Evolutionary conservation across 2,888 invertebrate species (phyloP), one percentile per base, ranked within the genome.

Genomic region (Ophion ventricosus): DNA sequence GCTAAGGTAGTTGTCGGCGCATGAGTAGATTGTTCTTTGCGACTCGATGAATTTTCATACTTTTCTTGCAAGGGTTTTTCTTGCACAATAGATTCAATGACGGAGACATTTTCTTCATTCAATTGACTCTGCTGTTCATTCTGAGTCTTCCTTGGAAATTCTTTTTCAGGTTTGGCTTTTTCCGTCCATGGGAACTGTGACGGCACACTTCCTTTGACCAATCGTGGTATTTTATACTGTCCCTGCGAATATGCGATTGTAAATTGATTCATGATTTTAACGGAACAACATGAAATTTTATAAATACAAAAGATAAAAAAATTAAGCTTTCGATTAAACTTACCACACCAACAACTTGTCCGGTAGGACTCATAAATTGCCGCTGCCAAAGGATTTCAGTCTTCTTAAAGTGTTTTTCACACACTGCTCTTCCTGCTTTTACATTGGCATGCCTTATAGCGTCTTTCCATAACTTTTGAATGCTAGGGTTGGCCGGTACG

Each of bases 201-300:
- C 49, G 69, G 69, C 17, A 69, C 26, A 1, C 20, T 23, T 20
- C 54, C 54, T 49, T 26, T n/a, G 1, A 7, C 7, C 26, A 69
- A 54, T 0, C 54, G 69, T n/a, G 69, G 54, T n/a, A 69, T 25
- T 54, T 54, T 69, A 54, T 69, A 69, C 5, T 7, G 54, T 7
- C 25, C 14, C 69, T 69, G 69, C 11, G 23, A 2, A 11, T 10
- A 11, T 2, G 4, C 3, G 11, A 66, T 4, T 26, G 8, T 40
- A 0, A 66, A 40, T n/a, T 5, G n/a, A 66, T 35, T 63, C 2
- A 26, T 3, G 26, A 63, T 63, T 20, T 23, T 25, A 29, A 29
- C 1, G 4, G 11, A 66, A 43, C 8, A 20, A 11, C 5, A 11
- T 63, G 14, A 11, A 29, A 4, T 4, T 17, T 29, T 11, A 66